Conservation (phyloP, 1,140 invertebrate genomes). For the Drosophila parabipectinata region DNA sequence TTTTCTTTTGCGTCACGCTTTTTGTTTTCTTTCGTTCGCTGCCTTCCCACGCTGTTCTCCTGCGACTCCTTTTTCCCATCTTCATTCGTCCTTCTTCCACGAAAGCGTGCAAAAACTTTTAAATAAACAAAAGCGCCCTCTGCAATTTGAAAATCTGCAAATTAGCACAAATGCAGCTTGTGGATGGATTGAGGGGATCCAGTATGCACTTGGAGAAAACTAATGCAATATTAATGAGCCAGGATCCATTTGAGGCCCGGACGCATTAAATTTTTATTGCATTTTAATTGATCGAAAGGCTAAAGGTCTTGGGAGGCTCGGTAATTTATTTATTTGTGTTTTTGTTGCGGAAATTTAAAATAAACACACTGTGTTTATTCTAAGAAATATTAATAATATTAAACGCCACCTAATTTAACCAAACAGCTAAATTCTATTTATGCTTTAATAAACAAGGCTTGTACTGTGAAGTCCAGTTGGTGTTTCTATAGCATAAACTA, state of each 20-base stretch:
- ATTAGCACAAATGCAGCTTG: constrained; percentile 75
- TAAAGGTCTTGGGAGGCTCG: neutral
- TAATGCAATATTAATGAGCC: neutral
- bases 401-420: too few relatives aligned
- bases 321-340: neutral
- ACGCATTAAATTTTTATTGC: neutral
- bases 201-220: neutral
- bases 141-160: constrained; percentile 78
- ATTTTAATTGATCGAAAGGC: neutral
- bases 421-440: too few relatives aligned
- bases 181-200: constrained; percentile 24
- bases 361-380: too few relatives aligned
- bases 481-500: too few relatives aligned
- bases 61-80: neutral
- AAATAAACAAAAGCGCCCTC: constrained; percentile 70
- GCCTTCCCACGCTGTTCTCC: constrained; percentile 26
- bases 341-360: neutral
- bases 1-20: constrained; percentile 65
- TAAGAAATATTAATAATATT: too few relatives aligned
- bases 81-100: constrained; percentile 1
- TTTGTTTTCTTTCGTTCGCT: constrained; percentile 37
- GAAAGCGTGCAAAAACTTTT: constrained; percentile 53
- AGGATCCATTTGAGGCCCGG: too few relatives aligned
- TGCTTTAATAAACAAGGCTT: too few relatives aligned
- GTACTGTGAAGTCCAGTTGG: too few relatives aligned